Evolutionary conservation across 2,113 vertebrate genomes (phyloP), one percentile per base, ranked within the genome.

Genomic region (Acanthochromis polyacanthus): DNA sequence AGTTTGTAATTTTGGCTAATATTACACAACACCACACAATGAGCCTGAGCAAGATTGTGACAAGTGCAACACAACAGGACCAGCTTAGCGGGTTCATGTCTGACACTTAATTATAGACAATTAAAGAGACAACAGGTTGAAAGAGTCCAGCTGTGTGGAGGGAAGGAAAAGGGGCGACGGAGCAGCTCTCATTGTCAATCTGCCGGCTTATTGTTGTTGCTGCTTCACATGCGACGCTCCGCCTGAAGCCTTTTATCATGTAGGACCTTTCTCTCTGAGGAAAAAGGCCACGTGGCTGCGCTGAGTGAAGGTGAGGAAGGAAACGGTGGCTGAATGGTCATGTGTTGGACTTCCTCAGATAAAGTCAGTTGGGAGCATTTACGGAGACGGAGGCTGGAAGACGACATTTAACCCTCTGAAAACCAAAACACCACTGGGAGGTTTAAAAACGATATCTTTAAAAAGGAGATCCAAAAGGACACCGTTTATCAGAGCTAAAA

Each of bases 271-370:
- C 65, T 69, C 68, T 81, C 48, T 45, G 60, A 79, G 69, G 81
- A 85, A 87, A 90, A 85, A 70, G 48, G 69, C 30, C 69, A 32
- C 53, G 32, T 69, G 79, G 65, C 71, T 59, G 84, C 58, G 45
- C 64, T 59, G 25, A 79, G 62, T 55, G 78, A 81, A 81, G 81
- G 84, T 78, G 81, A 64, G 84, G 88, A 88, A 85, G 86, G 89
- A 90, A 89, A 56, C 5, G 0, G 62, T 71, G 68, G 76, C 76
- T 82, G 66, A 74, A 56, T 23, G 58, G 80, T 66, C 76, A 78
- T 76, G 83, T 4, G 75, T 16, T 69, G 40, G 51, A 80, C 84
- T 91, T 88, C 85, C 83, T 79, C 10, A 75, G 59, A 82, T 77
- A 64, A 64, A 73, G 57, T 45, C 36, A 15, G 40, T 10, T 12